These are phyloP conservation scores for Saimiri boliviensis DNA, from an alignment of 2,113 vertebrate genomes.

Conservation along the genomic window DNA sequence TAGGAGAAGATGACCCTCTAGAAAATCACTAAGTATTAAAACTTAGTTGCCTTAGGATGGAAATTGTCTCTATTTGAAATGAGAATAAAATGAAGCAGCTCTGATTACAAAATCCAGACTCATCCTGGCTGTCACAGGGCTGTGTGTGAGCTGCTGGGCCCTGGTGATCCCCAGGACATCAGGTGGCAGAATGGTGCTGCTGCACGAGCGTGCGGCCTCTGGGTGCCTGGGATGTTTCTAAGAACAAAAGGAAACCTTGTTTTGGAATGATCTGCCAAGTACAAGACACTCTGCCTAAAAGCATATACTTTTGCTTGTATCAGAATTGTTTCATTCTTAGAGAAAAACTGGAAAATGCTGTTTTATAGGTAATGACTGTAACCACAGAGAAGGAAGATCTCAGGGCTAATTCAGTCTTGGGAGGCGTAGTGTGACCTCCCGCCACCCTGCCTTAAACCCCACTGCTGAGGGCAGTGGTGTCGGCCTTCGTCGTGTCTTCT, in stretches of 20 bases:
- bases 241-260: background rate
- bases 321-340: background rate
- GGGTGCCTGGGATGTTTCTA: background rate
- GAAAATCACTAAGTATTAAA: background rate
- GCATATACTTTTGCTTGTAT: accelerated
- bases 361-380: background rate
- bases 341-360: background rate
- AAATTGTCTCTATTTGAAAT: background rate
- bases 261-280: background rate
- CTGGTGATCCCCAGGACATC: background rate
- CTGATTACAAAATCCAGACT: background rate
- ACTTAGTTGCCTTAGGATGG: background rate
- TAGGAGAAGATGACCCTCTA: background rate
- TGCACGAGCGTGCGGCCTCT: background rate
- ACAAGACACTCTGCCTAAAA: background rate
- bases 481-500: accelerated
- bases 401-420: accelerated
- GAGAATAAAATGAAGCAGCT: background rate
- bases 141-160: no score
- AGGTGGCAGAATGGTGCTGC: background rate
- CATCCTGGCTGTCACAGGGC: background rate
- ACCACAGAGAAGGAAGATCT: background rate
- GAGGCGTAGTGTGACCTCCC: background rate
- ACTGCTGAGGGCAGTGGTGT: background rate
- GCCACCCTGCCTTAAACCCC: background rate